Percentiles rank a stretch among this genome's conserved stretches.
phyloP scores from a whole-genome alignment of 2,113 vertebrate genomes.

The Aspiorhynchus laticeps region DNA sequence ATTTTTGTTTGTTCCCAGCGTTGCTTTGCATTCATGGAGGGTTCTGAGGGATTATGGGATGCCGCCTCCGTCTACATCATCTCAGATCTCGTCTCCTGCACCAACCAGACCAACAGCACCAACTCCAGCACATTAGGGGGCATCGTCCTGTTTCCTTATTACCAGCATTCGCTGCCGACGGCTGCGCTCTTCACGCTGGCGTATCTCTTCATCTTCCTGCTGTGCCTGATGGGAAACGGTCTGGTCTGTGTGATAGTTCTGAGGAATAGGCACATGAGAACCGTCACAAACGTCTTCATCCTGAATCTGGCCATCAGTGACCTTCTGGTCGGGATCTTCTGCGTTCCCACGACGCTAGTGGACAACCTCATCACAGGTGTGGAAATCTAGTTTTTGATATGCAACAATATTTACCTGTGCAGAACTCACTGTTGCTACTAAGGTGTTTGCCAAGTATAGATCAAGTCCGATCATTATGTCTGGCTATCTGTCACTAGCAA shows the following conservation, averaged over 20 bases:
- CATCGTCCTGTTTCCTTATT: constrained; percentile 57
- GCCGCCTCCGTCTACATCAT: constrained; percentile 2
- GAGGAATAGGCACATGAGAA: constrained; percentile 64
- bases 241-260: constrained; percentile 69
- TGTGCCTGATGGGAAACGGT: constrained; percentile 68
- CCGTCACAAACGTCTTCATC: constrained; percentile 71
- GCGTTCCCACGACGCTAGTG: constrained; percentile 67
- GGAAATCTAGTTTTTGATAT: too few species aligned
- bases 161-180: constrained; percentile 61
- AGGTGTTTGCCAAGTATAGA: too few species aligned
- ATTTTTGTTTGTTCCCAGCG: not conserved
- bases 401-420: too few species aligned
- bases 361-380: constrained; percentile 72
- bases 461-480: too few species aligned
- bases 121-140: constrained; percentile 28
- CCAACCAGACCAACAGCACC: constrained; percentile 44
- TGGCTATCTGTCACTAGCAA: too few species aligned
- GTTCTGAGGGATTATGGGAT: constrained; percentile 14
- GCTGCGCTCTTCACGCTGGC: constrained; percentile 62
- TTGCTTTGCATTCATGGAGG: constrained; percentile 4
- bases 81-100: constrained; percentile 27
- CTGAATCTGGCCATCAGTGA: constrained; percentile 71
- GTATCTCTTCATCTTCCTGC: constrained; percentile 69
- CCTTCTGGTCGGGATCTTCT: constrained; percentile 69
- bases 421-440: too few species aligned